Base-by-base conservation (phyloP, 2,113 vertebrate species). In the Penelope pileata region DNA sequence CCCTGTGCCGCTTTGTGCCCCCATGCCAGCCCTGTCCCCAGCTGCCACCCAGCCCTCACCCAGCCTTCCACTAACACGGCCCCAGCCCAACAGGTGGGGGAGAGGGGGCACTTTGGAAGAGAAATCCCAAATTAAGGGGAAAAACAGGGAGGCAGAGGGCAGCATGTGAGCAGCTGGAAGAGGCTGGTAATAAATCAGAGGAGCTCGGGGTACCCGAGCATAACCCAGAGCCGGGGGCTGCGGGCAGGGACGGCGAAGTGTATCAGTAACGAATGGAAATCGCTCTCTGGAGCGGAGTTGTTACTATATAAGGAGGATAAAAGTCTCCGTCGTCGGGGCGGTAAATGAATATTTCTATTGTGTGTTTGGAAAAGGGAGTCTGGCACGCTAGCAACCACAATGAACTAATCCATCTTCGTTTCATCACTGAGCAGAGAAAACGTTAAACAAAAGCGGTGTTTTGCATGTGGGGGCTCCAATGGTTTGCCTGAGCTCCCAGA, bases 241-340 rank as follows among this genome's bases (percentile, higher is more conserved):
- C 69, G 54, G 84, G 63, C 40, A 0, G 6, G 64, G 26, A 34
- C 18, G 36, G 47, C 15, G 67, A 43, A 94, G 53, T n/a, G 17
- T 59, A 58, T 59, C 68, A 30, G 72, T 70, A 73, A 93, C 60
- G 83, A 86, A 86, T 76, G 59, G 70, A 86, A 59, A 60, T 76
- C 7, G 3, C 26, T 18, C 59, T 67, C 58, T 63, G 60, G 83
- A 93, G 68, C 68, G 32, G 86, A 70, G 51, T 63, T 96, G 51
- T 93, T 94, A 86, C 91, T 95, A 91, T 93, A 94, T 93, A 95
- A 91, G 90, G 95, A 93, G 42, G 80, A 92, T 94, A 70, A 94
- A 94, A 93, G 64, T 0, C 0, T 59, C 88, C 1, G 0, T 88
- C 2, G 5, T 69, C 38, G 8, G 64, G 62, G 64, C 59, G 58